Evolutionary conservation across 2,888 invertebrate genomes (phyloP).

Genomic region (Drosophila austrosaltans): DNA sequence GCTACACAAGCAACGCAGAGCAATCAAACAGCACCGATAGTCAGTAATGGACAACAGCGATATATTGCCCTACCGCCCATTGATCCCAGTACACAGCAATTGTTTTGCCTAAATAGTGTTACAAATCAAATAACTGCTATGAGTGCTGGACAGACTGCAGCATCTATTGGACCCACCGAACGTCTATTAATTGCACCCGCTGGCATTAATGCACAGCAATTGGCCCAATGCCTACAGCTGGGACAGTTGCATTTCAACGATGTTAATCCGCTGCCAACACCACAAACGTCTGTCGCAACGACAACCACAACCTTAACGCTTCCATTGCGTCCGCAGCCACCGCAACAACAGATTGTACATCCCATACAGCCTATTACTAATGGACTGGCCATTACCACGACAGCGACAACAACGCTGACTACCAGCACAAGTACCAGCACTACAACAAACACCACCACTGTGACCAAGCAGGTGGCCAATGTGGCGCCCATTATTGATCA

Average conservation of each 20-base stretch:
- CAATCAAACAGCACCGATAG: constrained; percentile 21
- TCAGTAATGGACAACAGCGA: constrained; percentile 66
- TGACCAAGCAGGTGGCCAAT: constrained; percentile 83
- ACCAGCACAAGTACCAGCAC: constrained; percentile 56
- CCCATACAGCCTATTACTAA: constrained; percentile 77
- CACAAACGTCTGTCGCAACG: constrained; percentile 48
- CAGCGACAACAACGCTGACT: constrained; percentile 65
- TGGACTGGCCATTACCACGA: constrained; percentile 59
- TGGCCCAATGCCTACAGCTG: constrained; percentile 82
- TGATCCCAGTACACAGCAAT: constrained; percentile 82
- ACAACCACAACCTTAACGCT: constrained; percentile 50
- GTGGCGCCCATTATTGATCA: constrained; percentile 83
- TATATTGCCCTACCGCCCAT: constrained; percentile 83
- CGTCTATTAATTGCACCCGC: constrained; percentile 83
- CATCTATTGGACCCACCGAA: constrained; percentile 83
- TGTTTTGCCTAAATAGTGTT: constrained; percentile 83
- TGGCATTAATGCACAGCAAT: constrained; percentile 83
- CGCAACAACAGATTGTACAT: constrained; percentile 83
- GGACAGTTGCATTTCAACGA: constrained; percentile 84
- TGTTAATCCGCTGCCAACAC: constrained; percentile 77
- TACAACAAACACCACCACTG: constrained; percentile 69
- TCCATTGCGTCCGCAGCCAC: constrained; percentile 70
- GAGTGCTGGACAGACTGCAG: constrained; percentile 82
- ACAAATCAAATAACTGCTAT: constrained; percentile 84
- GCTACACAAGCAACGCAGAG: constrained; percentile 26